A percentile compares a stretch with the other conserved stretches of the same genome.
Conservation (phyloP, 37 sponge, comb jelly and placozoan genomes). For the Theonella swinhoei region DNA sequence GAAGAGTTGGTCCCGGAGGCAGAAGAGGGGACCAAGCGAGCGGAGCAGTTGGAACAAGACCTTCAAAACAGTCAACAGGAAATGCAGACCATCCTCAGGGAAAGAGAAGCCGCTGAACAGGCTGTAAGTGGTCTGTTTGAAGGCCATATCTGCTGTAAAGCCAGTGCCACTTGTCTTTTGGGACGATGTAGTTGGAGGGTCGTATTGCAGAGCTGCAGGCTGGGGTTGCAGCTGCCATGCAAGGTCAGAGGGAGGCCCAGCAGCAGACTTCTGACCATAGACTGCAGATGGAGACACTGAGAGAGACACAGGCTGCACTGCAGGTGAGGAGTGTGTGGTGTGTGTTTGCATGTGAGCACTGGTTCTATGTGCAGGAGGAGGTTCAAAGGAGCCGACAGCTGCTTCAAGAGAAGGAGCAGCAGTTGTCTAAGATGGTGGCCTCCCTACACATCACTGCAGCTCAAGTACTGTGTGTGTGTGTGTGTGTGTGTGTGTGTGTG, state of each 20-base stretch:
- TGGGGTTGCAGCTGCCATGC: not conserved
- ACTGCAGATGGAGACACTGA: constrained; percentile 3
- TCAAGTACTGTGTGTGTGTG: constrained; percentile 20
- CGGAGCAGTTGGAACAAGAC: constrained; percentile 1
- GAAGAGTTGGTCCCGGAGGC: constrained; percentile 1
- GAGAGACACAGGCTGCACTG: constrained; percentile 10
- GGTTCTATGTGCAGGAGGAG: constrained; percentile 17
- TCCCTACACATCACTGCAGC: constrained; percentile 25
- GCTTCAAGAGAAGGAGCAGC: constrained; percentile 18
- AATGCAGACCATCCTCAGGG: not conserved
- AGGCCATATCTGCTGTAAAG: not conserved
- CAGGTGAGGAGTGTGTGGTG: constrained; percentile 2
- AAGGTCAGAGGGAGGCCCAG: not conserved
- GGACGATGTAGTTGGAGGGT: not conserved
- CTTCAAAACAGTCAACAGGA: not conserved
- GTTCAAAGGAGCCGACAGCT: not conserved
- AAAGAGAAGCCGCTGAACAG: not conserved
- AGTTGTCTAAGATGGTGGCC: constrained; percentile 17
- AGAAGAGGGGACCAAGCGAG: not conserved
- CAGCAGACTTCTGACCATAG: constrained; percentile 1
- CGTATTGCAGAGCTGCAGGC: constrained; percentile 4
- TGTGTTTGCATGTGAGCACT: too few species aligned
- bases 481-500: not conserved
- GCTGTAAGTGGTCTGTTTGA: not conserved
- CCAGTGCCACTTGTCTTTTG: too few species aligned